Evolutionary conservation across 2,113 vertebrate species (phyloP).

Genomic region (Corythaixoides concolor): DNA sequence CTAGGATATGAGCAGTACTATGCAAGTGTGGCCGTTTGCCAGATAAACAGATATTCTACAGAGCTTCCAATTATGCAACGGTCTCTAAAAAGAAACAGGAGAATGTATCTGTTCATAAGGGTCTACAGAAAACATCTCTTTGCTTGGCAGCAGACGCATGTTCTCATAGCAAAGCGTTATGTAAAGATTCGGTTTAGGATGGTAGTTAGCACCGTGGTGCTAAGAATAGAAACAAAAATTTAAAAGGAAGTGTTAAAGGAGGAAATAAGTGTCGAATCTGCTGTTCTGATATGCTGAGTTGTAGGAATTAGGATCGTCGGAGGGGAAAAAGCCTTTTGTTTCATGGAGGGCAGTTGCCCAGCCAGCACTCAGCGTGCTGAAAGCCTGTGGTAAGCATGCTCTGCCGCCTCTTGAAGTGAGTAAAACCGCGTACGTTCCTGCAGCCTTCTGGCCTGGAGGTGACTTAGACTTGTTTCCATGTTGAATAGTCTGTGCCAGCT

Average conservation of each 20-base stretch:
- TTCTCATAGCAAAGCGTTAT: constrained; percentile 7
- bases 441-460: not conserved
- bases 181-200: constrained; percentile 22
- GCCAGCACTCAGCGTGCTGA: not conserved
- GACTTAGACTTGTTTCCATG: not conserved
- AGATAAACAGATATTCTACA: constrained; percentile 62
- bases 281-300: not conserved
- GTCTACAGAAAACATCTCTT: constrained; percentile 37
- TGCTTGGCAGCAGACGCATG: constrained; percentile 19
- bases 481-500: not conserved
- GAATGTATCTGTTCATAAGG: constrained; percentile 62
- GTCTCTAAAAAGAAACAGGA: constrained; percentile 58
- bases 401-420: not conserved
- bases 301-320: not conserved
- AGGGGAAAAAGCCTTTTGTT: not conserved
- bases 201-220: not conserved
- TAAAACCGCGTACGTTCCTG: not conserved
- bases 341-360: not conserved
- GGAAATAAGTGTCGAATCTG: not conserved
- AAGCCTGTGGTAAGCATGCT: not conserved
- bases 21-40: constrained; percentile 52
- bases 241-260: not conserved
- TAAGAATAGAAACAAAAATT: not conserved
- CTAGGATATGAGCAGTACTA: constrained; percentile 23
- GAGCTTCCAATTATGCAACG: constrained; percentile 62